A percentile compares a stretch with the other conserved stretches of the same genome.
Evolutionary conservation across 2,888 invertebrate species (phyloP).

Genomic region (Clivina fossor): DNA sequence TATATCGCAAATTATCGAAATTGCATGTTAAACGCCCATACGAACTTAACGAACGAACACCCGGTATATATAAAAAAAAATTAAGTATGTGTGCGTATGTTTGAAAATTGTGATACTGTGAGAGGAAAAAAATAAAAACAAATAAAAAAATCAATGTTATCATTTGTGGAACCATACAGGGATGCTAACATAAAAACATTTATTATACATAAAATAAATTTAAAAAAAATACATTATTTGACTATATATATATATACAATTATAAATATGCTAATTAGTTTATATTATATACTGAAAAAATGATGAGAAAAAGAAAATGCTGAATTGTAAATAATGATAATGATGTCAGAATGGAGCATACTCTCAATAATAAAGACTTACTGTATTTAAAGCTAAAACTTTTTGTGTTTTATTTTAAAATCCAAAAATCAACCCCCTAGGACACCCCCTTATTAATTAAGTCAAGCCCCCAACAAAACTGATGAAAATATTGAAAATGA

Average conservation of each 20-base stretch:
- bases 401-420: too few relatives aligned
- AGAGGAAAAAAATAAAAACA: too few relatives aligned
- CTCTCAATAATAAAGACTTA: constrained; percentile 30
- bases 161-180: constrained; percentile 33
- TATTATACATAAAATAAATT: constrained; percentile 26
- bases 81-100: constrained; percentile 18
- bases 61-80: constrained; percentile 10
- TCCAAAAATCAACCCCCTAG: too few relatives aligned
- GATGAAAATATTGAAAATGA: too few relatives aligned
- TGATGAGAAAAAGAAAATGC: constrained; percentile 12
- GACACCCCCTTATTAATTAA: too few relatives aligned
- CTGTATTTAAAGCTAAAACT: constrained; percentile 28
- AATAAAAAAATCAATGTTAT: constrained; percentile 27
- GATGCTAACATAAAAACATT: constrained; percentile 28
- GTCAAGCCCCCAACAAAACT: too few relatives aligned
- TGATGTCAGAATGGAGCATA: constrained; percentile 21
- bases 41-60: too few relatives aligned
- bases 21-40: too few relatives aligned
- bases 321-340: constrained; percentile 28
- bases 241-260: constrained; percentile 19
- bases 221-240: constrained; percentile 27
- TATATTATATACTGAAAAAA: constrained; percentile 24
- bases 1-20: too few relatives aligned
- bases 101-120: constrained; percentile 26
- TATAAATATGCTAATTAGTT: constrained; percentile 26